Conservation (phyloP, 2,113 vertebrate species). For the Arenaria interpres region DNA sequence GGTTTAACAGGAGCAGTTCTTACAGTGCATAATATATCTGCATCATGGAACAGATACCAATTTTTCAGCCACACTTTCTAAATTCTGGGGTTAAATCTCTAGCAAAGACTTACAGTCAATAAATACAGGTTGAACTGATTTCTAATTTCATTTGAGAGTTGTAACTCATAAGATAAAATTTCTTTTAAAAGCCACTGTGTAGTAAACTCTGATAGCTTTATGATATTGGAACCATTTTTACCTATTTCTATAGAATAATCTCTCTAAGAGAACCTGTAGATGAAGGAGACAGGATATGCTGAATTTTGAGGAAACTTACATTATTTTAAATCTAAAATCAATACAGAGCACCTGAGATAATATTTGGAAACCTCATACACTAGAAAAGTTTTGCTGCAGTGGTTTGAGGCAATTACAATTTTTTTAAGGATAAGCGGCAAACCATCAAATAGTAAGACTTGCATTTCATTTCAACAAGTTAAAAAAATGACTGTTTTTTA, state of each 20-base stretch:
- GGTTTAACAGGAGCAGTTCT: neutral
- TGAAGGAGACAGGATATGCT: neutral
- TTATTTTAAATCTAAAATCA: neutral
- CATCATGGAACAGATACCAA: neutral
- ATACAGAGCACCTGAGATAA: neutral
- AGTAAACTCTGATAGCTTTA: neutral
- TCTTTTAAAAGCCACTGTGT: neutral
- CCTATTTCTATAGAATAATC: neutral
- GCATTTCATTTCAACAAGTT: neutral
- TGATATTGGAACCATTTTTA: neutral
- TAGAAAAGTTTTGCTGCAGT: neutral
- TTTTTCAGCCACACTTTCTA: neutral
- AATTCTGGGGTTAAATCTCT: neutral
- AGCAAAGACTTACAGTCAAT: neutral
- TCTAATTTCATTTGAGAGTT: neutral
- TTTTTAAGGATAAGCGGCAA: neutral
- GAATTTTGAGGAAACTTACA: neutral
- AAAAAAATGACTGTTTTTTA: neutral
- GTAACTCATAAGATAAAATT: neutral
- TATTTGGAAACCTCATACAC: neutral
- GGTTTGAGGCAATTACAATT: neutral
- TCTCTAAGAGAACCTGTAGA: neutral
- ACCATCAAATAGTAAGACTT: neutral
- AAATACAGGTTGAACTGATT: neutral
- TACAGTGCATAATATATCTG: neutral